These are phyloP conservation scores for Lepisosteus osseus DNA, from an alignment of 2,113 vertebrate genomes.

Conservation along the genomic window DNA sequence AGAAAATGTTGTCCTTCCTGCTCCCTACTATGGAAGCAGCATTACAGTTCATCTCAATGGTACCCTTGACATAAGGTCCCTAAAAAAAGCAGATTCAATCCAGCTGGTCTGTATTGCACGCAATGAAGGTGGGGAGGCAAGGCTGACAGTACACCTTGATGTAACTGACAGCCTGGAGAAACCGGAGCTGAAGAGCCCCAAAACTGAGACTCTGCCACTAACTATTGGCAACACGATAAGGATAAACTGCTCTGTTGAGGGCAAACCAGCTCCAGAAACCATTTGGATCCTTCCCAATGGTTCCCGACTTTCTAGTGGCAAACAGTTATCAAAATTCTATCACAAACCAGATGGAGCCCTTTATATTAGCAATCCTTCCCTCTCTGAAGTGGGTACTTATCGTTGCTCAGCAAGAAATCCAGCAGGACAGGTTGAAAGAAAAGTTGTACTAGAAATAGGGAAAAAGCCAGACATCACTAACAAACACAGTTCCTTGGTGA, in stretches of 20 bases:
- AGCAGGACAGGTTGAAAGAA: slow-evolving; percentile 64
- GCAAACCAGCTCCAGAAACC: slow-evolving; percentile 50
- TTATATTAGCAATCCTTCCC: slow-evolving; percentile 67
- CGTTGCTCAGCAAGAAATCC: slow-evolving; percentile 75
- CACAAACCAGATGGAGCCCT: slow-evolving; percentile 75
- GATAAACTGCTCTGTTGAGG: slow-evolving; percentile 78
- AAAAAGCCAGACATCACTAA: slow-evolving; percentile 66
- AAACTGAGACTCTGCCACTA: slow-evolving; percentile 63
- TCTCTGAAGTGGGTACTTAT: slow-evolving; percentile 76
- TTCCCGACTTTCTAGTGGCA: slow-evolving; percentile 63
- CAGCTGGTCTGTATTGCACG: slow-evolving; percentile 75
- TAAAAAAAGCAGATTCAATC: slow-evolving; percentile 67
- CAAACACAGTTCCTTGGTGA: slow-evolving; percentile 71
- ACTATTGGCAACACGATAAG: slow-evolving; percentile 71
- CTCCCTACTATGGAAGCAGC: slow-evolving; percentile 78
- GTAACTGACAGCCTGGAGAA: slow-evolving; percentile 59
- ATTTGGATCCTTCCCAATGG: slow-evolving; percentile 84
- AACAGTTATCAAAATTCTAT: slow-evolving; percentile 62
- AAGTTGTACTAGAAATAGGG: slow-evolving; percentile 70
- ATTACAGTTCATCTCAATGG: slow-evolving; percentile 84
- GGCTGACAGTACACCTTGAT: slow-evolving; percentile 69
- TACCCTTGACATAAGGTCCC: slow-evolving; percentile 73
- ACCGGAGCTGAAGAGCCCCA: slow-evolving; percentile 56
- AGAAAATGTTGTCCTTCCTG: slow-evolving; percentile 77
- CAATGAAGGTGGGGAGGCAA: slow-evolving; percentile 83